A percentile compares a stretch with the other conserved stretches of the same genome.
Evolutionary conservation across 2,797 vertebrate genomes (phyloP).

Genomic region (Periophthalmus magnuspinnatus): DNA sequence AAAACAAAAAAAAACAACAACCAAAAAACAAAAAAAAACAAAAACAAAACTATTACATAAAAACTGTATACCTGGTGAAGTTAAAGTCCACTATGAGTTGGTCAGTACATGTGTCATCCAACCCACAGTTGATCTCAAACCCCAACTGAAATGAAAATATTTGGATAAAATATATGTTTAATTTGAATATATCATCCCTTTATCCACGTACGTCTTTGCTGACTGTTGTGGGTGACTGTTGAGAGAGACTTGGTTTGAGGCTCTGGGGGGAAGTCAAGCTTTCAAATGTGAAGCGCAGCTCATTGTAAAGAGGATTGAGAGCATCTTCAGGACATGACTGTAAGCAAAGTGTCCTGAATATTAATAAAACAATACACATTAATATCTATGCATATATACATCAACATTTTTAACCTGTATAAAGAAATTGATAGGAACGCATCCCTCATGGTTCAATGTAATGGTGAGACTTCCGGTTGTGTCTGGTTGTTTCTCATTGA

Average conservation of each 20-base stretch:
- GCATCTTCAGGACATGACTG: constrained; percentile 81
- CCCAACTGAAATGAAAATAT: constrained; percentile 65
- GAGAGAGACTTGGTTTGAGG: constrained; percentile 68
- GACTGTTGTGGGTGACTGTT: constrained; percentile 38
- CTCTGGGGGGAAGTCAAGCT: constrained; percentile 46
- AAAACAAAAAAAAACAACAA: no score
- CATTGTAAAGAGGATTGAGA: constrained; percentile 71
- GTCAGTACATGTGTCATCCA: constrained; percentile 75
- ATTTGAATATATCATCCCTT: neutral
- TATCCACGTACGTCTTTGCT: constrained; percentile 58
- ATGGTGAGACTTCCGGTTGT: neutral
- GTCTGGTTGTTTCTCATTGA: constrained; percentile 31
- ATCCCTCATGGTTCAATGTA: accelerated
- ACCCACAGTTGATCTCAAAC: constrained; percentile 82
- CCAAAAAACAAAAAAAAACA: no score
- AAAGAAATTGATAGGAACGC: neutral
- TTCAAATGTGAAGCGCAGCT: constrained; percentile 73
- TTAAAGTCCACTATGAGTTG: constrained; percentile 77
- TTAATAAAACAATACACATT: neutral
- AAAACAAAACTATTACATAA: no score
- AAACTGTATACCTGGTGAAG: constrained; percentile 70
- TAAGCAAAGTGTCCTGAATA: neutral
- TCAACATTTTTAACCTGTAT: constrained; percentile 50
- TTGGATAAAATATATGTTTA: neutral
- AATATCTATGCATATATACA: neutral